These are phyloP conservation scores for Drosophila obscura DNA, from an alignment of 1,140 invertebrate species.

Conservation along the genomic window DNA sequence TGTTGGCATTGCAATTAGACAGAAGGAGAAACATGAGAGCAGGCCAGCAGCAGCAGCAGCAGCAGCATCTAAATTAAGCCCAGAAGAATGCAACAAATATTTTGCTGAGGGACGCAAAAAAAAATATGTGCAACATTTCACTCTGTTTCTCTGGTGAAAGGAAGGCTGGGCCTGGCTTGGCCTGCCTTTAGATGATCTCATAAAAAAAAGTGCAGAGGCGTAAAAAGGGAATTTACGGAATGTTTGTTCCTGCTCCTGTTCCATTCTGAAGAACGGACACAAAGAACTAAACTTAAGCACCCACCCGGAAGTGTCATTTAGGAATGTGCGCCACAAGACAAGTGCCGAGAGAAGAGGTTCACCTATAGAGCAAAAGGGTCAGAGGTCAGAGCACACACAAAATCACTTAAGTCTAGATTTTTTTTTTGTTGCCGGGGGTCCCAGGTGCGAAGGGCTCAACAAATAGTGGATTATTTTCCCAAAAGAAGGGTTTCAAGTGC, in stretches of 20 bases:
- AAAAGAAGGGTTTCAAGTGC: slow-evolving; percentile 3
- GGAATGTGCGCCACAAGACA: slow-evolving; percentile 52
- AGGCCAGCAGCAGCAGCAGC: too few species aligned
- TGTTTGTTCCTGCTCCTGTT: slow-evolving; percentile 15
- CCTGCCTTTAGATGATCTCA: slow-evolving; percentile 41
- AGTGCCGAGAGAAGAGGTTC: slow-evolving; percentile 13
- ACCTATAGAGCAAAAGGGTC: slow-evolving; percentile 13
- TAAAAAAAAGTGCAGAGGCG: slow-evolving; percentile 17
- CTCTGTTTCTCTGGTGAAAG: neutral
- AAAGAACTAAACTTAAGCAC: slow-evolving; percentile 50
- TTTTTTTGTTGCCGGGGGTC: neutral
- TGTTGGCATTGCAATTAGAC: slow-evolving; percentile 60
- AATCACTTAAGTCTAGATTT: slow-evolving; percentile 6
- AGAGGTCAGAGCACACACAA: slow-evolving; percentile 33
- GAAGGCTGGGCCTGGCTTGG: too few species aligned
- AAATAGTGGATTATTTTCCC: slow-evolving; percentile 33
- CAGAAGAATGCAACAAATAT: slow-evolving; percentile 38
- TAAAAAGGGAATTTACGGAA: slow-evolving; percentile 39
- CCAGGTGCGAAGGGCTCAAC: slow-evolving; percentile 30
- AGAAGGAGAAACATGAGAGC: slow-evolving; percentile 11
- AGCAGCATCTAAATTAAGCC: slow-evolving; percentile 6
- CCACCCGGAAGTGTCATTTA: slow-evolving; percentile 54
- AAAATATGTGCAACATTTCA: slow-evolving; percentile 23
- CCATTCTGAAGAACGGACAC: slow-evolving; percentile 4
- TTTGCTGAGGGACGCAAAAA: slow-evolving; percentile 13